Conservation (phyloP, 2,113 vertebrate genomes). For the Pao palembangensis region DNA sequence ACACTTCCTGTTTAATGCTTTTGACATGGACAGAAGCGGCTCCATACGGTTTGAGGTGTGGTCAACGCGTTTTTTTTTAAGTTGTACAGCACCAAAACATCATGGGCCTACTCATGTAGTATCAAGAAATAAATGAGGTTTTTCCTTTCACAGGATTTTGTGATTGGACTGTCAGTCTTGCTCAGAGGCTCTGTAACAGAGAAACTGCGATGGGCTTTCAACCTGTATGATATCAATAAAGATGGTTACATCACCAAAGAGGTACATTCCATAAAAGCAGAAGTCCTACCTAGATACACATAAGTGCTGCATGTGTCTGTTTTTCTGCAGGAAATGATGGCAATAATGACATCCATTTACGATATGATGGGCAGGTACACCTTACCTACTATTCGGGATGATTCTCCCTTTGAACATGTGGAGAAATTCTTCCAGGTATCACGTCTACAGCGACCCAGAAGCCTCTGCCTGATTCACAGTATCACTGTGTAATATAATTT, state of each 20-base stretch:
- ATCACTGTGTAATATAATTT: not conserved
- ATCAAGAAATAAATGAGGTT: not conserved
- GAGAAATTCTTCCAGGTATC: conserved; percentile 93
- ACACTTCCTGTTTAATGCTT: conserved; percentile 93
- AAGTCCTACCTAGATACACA: not conserved
- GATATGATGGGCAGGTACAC: conserved; percentile 96
- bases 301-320: not conserved
- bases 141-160: conserved; percentile 80
- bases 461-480: not conserved
- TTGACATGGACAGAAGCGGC: conserved; percentile 82
- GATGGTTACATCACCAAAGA: conserved; percentile 93
- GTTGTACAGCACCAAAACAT: not conserved
- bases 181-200: conserved; percentile 88
- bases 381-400: conserved; percentile 78
- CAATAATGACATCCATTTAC: conserved; percentile 94
- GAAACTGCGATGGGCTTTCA: conserved; percentile 94
- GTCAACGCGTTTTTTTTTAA: not conserved
- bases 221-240: conserved; percentile 96
- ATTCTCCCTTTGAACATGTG: conserved; percentile 82
- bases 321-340: conserved; percentile 87
- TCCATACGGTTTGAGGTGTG: conserved; percentile 75
- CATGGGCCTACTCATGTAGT: not conserved
- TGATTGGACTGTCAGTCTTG: conserved; percentile 85
- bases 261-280: conserved; percentile 61
- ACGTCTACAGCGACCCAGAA: conserved; percentile 1